Conservation (phyloP, 2,113 vertebrate species). For the Sceloporus undulatus region DNA sequence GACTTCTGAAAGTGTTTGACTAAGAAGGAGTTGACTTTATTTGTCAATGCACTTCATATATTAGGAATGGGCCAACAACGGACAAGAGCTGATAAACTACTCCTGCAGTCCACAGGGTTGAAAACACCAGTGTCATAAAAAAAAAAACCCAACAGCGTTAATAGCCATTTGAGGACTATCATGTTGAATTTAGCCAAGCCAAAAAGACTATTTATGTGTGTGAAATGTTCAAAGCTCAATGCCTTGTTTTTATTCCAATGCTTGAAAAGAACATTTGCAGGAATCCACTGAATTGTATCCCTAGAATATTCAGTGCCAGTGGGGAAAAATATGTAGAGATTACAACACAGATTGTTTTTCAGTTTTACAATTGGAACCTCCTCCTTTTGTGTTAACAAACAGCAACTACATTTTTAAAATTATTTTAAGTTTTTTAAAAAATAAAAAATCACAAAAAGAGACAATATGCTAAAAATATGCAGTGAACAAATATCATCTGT, state of each 20-base stretch:
- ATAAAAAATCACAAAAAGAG: slow-evolving; percentile 86
- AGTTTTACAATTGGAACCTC: slow-evolving; percentile 74
- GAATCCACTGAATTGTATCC: slow-evolving; percentile 64
- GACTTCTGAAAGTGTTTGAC: not conserved
- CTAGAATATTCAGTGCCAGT: slow-evolving; percentile 57
- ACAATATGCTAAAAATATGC: slow-evolving; percentile 93
- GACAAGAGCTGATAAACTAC: not conserved
- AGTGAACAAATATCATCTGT: slow-evolving; percentile 95
- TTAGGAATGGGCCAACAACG: not conserved
- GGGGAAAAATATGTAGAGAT: slow-evolving; percentile 50
- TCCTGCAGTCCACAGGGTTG: too few relatives aligned
- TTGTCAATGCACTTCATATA: not conserved
- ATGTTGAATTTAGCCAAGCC: not conserved
- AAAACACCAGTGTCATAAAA: not conserved
- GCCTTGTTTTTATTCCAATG: slow-evolving; percentile 47
- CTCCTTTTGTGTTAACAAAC: slow-evolving; percentile 77
- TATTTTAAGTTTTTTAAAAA: slow-evolving; percentile 54
- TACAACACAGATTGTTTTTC: slow-evolving; percentile 58
- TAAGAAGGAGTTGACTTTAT: not conserved
- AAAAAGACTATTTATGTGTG: not conserved
- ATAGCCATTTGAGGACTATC: not conserved
- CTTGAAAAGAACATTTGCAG: slow-evolving; percentile 48
- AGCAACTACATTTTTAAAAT: slow-evolving; percentile 79
- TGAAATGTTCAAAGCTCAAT: slow-evolving; percentile 23
- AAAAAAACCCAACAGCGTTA: not conserved